Evolutionary conservation across 92 coral and sea anemone genomes (phyloP), one percentile per base, ranked within the genome.

Genomic region (Epizoanthus illoricatus): DNA sequence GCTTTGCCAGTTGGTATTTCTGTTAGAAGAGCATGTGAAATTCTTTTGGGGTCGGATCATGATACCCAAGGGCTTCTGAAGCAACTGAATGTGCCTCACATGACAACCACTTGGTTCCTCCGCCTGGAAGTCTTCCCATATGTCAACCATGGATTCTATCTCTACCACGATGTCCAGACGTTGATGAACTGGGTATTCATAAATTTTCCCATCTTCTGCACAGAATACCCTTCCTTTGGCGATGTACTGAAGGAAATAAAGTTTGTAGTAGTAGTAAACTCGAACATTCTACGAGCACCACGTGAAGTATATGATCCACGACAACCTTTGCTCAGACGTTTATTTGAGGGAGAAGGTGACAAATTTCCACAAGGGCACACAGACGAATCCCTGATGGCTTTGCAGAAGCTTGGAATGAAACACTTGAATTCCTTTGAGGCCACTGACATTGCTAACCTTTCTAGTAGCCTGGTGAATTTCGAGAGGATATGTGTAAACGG

Each of bases 361-460:
- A 43, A 66, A 76, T 60, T 76, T 52, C 81, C 81, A 15, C 49
- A 63, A 76, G 81, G 71, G 23, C n/a, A 16, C 42, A 54, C 81
- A 4, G 81, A 76, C 7, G 72, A 84, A 5, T 39, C 49, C 45
- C 33, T 84, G n/a, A 16, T 80, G 23, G 49, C 19, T 61, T 68
- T 84, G 18, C 62, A 58, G 42, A 21, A 21, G 4, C 81, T 84
- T 28, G 74, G 81, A 73, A 70, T 84, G 55, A 74, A 74, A 61
- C 75, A 63, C 18, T 19, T 63, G 6, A 55, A 59, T 16, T 18
- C 69, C 2, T 42, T 76, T 16, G 75, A 65, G 64, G 73, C 80
- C 5, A 65, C 45, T 7, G 94, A 90, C 36, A 60, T 90, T 74
- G 74, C 72, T 54, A 49, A 59, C 21, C 74, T 88, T 56, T 87